Evolutionary conservation across 2,797 vertebrate species (phyloP).

Genomic region (Oreortyx pictus): DNA sequence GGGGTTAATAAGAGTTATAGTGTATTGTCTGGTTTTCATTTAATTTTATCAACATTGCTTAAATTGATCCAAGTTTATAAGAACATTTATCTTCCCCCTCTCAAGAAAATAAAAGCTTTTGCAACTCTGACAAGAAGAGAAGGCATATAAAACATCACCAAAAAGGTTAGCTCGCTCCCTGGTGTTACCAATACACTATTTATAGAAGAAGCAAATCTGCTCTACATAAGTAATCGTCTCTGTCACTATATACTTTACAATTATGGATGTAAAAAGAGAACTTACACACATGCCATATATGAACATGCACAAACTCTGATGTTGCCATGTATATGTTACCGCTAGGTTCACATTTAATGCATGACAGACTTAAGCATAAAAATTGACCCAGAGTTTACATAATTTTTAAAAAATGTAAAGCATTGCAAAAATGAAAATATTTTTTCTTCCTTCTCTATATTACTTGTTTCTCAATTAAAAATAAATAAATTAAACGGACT

Average conservation of each 20-base stretch:
- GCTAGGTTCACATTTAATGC: neutral
- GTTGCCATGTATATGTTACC: neutral
- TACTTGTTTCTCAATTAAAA: neutral
- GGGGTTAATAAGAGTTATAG: slow-evolving; percentile 60
- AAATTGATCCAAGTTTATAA: neutral
- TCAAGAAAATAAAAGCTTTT: neutral
- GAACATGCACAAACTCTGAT: neutral
- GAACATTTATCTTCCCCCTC: neutral
- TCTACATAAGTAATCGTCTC: neutral
- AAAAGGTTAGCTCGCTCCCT: neutral
- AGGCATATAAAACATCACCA: neutral
- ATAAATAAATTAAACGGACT: neutral
- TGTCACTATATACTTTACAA: neutral
- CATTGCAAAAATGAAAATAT: neutral
- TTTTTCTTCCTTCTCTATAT: neutral
- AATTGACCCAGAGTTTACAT: neutral
- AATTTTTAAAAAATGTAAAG: neutral
- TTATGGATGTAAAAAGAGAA: neutral
- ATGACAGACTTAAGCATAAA: neutral
- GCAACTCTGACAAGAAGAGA: neutral
- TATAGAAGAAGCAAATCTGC: neutral
- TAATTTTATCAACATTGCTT: neutral
- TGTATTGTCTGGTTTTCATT: neutral
- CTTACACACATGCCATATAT: neutral
- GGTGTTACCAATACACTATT: neutral